Evolutionary conservation across 2,113 vertebrate species (phyloP).

Genomic region (Apteryx mantelli): DNA sequence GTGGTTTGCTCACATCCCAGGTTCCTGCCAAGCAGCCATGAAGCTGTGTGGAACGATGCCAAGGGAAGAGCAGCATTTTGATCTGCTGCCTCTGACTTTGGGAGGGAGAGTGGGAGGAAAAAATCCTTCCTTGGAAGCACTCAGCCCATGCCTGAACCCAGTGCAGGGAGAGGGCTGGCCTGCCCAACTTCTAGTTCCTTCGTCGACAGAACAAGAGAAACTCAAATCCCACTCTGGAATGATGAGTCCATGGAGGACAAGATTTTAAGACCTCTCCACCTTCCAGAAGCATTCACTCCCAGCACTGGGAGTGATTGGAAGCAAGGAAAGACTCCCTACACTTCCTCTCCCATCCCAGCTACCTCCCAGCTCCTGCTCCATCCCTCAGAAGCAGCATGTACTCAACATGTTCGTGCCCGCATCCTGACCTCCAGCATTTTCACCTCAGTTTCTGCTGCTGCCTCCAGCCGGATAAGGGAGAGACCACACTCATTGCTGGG

Average conservation of each 20-base stretch:
- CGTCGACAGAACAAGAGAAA: neutral
- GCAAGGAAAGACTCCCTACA: neutral
- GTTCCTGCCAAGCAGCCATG: conserved; percentile 12
- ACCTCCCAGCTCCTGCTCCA: neutral
- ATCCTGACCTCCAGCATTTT: neutral
- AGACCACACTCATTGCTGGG: neutral
- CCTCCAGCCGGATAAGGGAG: neutral
- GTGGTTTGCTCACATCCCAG: neutral
- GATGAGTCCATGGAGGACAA: neutral
- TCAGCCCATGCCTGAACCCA: neutral
- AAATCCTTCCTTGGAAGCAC: neutral
- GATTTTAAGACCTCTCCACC: neutral
- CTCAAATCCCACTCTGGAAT: neutral
- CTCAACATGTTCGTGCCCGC: neutral
- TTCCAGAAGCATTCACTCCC: neutral
- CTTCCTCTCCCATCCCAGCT: neutral
- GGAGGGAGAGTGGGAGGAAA: neutral
- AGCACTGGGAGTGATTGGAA: neutral
- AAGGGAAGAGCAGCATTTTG: neutral
- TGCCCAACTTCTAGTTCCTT: neutral
- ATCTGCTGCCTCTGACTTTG: neutral
- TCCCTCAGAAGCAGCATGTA: neutral
- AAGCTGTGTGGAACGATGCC: neutral
- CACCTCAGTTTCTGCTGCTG: neutral
- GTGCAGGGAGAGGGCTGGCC: neutral